These are phyloP conservation scores for Silurus asotus DNA, from an alignment of 2,113 vertebrate species.

Conservation along the genomic window DNA sequence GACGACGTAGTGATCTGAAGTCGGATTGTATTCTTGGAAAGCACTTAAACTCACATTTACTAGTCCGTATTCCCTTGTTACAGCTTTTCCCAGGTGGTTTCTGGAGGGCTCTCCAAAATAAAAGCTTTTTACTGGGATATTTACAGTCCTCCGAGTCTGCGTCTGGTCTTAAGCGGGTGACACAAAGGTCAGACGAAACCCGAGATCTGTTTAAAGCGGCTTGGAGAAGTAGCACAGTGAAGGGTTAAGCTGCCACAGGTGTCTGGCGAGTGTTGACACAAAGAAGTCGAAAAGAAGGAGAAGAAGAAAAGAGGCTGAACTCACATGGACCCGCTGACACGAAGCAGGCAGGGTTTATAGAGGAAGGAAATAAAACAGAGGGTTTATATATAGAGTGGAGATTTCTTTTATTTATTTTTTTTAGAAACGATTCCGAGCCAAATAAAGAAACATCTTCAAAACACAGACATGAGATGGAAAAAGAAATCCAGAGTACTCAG, in stretches of 20 bases:
- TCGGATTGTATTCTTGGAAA: neutral
- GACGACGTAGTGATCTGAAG: neutral
- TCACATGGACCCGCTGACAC: slow-evolving; percentile 9
- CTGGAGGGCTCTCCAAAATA: slow-evolving; percentile 11
- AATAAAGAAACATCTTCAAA: neutral
- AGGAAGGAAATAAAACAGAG: slow-evolving; percentile 10
- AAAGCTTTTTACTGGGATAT: slow-evolving; percentile 32
- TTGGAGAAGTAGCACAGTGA: neutral
- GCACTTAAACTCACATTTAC: slow-evolving; percentile 27
- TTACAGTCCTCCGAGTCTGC: slow-evolving; percentile 23
- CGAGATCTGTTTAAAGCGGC: slow-evolving; percentile 7
- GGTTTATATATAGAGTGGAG: neutral
- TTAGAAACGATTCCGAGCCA: neutral
- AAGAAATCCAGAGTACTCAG: neutral
- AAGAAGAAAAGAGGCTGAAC: neutral
- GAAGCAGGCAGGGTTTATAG: neutral
- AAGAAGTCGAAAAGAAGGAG: neutral
- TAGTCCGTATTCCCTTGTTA: neutral
- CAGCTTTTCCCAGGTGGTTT: slow-evolving; percentile 13
- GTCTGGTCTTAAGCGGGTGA: slow-evolving; percentile 23
- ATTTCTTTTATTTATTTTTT: neutral
- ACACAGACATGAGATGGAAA: neutral
- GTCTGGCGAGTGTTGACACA: slow-evolving; percentile 1
- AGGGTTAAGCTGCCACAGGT: slow-evolving; percentile 31
- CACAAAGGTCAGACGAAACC: slow-evolving; percentile 31